Evolutionary conservation across 2,888 invertebrate genomes (phyloP).

Genomic region (Hydrotaea cyrtoneurina): DNA sequence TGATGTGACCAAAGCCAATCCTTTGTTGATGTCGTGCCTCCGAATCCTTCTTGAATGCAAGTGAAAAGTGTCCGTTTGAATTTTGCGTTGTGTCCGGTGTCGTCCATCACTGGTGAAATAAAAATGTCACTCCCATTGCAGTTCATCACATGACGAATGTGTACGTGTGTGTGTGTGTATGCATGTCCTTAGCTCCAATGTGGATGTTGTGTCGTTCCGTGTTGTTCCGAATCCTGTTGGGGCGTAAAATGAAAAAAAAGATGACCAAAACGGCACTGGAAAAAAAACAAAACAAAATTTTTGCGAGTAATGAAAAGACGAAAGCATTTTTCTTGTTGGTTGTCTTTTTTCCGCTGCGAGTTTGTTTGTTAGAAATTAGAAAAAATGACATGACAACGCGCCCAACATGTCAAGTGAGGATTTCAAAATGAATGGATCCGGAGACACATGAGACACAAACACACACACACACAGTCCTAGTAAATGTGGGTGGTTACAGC

Average conservation of each 20-base stretch:
- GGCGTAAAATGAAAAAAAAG: slow-evolving; percentile 56
- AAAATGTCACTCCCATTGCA: slow-evolving; percentile 80
- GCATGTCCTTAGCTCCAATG: background rate
- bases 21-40: background rate
- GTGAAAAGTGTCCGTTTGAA: slow-evolving; percentile 43
- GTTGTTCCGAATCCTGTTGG: slow-evolving; percentile 24
- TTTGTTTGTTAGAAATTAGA: slow-evolving; percentile 57
- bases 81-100: slow-evolving; percentile 60
- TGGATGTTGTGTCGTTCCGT: background rate
- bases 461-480: background rate
- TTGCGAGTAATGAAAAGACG: slow-evolving; percentile 52
- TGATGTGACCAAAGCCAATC: slow-evolving; percentile 51
- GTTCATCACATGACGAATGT: slow-evolving; percentile 80
- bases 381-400: slow-evolving; percentile 67
- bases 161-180: slow-evolving; percentile 47
- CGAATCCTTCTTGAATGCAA: background rate
- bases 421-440: slow-evolving; percentile 57
- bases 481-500: background rate
- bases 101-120: slow-evolving; percentile 79
- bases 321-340: slow-evolving; percentile 41
- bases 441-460: slow-evolving; percentile 29
- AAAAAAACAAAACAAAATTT: slow-evolving; percentile 44
- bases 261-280: slow-evolving; percentile 35
- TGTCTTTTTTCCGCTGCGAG: slow-evolving; percentile 40
- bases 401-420: slow-evolving; percentile 67